A percentile compares a stretch with the other conserved stretches of the same genome.
phyloP scores from a whole-genome alignment of 2,888 invertebrate genomes.

The Stegophylla sp. region DNA sequence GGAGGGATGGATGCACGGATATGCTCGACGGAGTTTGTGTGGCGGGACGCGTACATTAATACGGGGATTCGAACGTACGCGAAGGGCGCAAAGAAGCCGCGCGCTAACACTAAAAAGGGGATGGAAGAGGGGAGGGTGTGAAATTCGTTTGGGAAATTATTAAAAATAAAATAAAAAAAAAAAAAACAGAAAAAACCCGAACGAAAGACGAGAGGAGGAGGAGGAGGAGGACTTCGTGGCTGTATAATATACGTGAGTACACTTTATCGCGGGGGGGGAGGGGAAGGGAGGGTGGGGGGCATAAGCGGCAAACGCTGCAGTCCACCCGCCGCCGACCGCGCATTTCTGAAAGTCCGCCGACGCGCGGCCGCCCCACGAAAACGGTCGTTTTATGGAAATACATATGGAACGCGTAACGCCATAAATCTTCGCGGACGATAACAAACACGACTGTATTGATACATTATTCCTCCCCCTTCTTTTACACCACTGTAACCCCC shows the following conservation, averaged over 20 bases:
- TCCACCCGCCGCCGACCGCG: too few relatives aligned
- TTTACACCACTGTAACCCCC: background rate
- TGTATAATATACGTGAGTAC: too few relatives aligned
- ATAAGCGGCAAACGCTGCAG: too few relatives aligned
- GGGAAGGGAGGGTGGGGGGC: too few relatives aligned
- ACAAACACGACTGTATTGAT: constrained; percentile 26
- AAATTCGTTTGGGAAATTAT: constrained; percentile 1
- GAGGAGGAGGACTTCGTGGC: too few relatives aligned
- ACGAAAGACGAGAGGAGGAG: too few relatives aligned
- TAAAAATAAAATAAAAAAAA: background rate
- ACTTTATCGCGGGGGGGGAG: too few relatives aligned
- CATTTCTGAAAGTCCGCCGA: too few relatives aligned
- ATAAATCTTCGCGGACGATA: constrained; percentile 53
- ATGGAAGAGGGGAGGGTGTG: too few relatives aligned
- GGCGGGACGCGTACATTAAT: background rate
- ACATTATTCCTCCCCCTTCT: constrained; percentile 16
- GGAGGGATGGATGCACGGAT: constrained; percentile 3
- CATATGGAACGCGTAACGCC: constrained; percentile 31
- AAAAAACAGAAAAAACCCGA: background rate
- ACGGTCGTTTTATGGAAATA: constrained; percentile 57
- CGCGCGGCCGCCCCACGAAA: background rate
- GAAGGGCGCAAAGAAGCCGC: background rate
- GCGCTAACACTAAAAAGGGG: background rate
- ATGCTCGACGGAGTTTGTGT: background rate
- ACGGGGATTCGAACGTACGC: background rate